Evolutionary conservation across 2,797 vertebrate genomes (phyloP), one percentile per base, ranked within the genome.

Genomic region (Hyperoplus immaculatus): DNA sequence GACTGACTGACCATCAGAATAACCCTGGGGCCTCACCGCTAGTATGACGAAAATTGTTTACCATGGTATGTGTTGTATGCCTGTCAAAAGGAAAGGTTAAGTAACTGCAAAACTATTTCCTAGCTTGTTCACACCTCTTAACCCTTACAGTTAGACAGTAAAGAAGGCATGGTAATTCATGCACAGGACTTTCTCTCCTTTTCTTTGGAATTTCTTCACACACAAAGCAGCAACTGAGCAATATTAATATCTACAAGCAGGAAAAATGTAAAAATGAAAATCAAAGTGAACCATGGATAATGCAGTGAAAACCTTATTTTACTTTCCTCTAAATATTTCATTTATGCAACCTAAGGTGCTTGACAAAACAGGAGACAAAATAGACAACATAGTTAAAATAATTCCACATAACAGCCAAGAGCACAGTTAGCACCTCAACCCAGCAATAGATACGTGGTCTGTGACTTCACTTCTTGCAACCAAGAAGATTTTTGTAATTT

Each of bases 81-180:
- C 21, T 49, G 39, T 13, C 42, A 42, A 69, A 42, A 36, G 38
- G 14, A 38, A 66, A 53, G 54, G 16, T 29, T 29, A 50, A 55
- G 53, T 74, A 5, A 0, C 8, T 49, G 42, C 43, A 46, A 46
- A 54, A 60, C 45, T 21, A 38, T 53, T 13, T 8, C 14, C 50
- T 10, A 39, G 50, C 54, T 59, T 71, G 74, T 62, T 75, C 11
- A 65, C 66, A 41, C 8, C 53, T 70, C 41, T 56, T 49, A 51
- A 65, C 49, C 29, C 54, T 54, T 16, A 4, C 45, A 43, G 29
- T 72, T 39, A 50, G 9, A 16, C 38, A 54, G 42, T 55, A 45
- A 55, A 67, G 10, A 53, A 13, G 42, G 41, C 36, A 21, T 9
- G 8, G 21, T 18, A 18, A 41, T 72, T 10, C n/a, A 16, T 15